phyloP scores from a whole-genome alignment of 2,113 vertebrate species.

The Motacilla tschutschensis region DNA sequence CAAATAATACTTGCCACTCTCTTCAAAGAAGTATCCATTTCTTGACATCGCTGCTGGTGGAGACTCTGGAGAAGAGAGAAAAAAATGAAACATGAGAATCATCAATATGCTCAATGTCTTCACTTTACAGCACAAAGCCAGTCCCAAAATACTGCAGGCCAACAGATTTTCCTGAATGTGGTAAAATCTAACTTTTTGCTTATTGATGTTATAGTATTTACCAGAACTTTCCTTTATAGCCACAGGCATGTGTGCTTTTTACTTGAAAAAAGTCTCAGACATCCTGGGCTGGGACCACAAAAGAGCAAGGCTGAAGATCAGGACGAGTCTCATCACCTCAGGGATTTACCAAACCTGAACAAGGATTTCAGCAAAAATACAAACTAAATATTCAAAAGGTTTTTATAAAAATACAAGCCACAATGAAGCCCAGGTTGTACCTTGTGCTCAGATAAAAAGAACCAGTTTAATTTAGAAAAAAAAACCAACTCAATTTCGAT shows the following conservation, averaged over 20 bases:
- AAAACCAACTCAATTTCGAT: not conserved
- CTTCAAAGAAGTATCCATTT: conserved; percentile 85
- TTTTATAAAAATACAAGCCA: not conserved
- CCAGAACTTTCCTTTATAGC: not conserved
- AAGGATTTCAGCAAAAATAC: not conserved
- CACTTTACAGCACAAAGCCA: not conserved
- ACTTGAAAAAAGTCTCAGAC: not conserved
- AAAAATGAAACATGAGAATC: not conserved
- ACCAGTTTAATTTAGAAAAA: not conserved
- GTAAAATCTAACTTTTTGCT: not conserved
- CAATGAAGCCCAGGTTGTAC: not conserved
- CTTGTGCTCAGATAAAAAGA: not conserved
- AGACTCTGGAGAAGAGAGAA: conserved; percentile 40
- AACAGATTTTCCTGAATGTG: not conserved
- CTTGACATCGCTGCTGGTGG: conserved; percentile 77
- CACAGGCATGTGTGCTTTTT: no score
- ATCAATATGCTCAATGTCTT: not conserved
- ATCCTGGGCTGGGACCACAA: not conserved
- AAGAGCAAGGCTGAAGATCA: not conserved
- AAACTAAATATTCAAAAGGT: not conserved
- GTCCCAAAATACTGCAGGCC: not conserved
- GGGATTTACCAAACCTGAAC: not conserved
- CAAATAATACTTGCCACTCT: conserved; percentile 81
- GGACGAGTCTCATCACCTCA: not conserved
- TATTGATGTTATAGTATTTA: not conserved